These are phyloP conservation scores for Aplysia californica DNA, from an alignment of 1,140 invertebrate species.

Conservation along the genomic window DNA sequence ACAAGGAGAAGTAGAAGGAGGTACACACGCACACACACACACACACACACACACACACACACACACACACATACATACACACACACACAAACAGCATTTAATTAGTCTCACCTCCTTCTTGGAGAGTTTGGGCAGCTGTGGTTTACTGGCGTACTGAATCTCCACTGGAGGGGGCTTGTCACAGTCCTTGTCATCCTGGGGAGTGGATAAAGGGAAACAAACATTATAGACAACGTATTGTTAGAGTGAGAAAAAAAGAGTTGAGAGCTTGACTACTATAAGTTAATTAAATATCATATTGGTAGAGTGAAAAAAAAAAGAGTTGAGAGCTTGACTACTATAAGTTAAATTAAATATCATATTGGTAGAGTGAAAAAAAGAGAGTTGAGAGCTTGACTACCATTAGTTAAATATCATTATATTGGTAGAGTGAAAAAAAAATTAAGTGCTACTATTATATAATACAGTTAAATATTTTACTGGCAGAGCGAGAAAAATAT, in stretches of 20 bases:
- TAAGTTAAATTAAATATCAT: neutral
- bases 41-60: neutral
- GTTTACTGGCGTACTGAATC: slow-evolving; percentile 74
- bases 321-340: neutral
- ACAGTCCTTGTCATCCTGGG: slow-evolving; percentile 74
- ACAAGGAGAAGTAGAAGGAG: neutral
- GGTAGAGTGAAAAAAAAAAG: neutral
- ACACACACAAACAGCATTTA: neutral
- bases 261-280: neutral
- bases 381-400: neutral
- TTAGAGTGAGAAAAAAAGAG: neutral
- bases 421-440: too few species aligned
- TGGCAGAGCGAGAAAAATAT: too few species aligned
- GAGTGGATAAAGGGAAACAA: slow-evolving; percentile 4
- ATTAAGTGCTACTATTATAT: too few species aligned
- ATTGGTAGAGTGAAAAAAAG: neutral
- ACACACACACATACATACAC: neutral
- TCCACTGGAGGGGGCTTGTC: slow-evolving; percentile 76
- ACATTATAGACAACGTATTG: neutral
- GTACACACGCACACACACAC: neutral
- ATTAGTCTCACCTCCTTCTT: slow-evolving; percentile 62
- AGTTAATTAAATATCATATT: neutral
- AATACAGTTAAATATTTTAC: too few species aligned
- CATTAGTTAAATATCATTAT: too few species aligned
- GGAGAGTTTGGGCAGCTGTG: slow-evolving; percentile 56